A percentile compares a stretch with the other conserved stretches of the same genome.
These are phyloP conservation scores for Sericinus montela DNA, from an alignment of 2,888 invertebrate species.

Conservation along the genomic window DNA sequence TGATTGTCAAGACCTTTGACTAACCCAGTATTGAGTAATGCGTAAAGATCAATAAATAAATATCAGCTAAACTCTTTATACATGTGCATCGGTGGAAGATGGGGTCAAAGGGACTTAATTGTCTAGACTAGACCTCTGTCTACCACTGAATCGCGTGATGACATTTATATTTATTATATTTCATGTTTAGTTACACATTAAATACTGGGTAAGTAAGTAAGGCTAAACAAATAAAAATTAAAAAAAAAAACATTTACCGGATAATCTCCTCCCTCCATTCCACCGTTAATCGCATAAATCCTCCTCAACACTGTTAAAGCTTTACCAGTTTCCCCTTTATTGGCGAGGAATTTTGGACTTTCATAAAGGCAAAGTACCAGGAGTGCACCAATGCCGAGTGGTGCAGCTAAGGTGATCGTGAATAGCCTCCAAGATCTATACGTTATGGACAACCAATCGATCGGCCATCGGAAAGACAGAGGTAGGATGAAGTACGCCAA, in stretches of 20 bases:
- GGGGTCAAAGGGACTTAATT: no score
- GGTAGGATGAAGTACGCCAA: constrained; percentile 80
- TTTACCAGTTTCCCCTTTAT: constrained; percentile 74
- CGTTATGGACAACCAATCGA: constrained; percentile 58
- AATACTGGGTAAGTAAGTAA: no score
- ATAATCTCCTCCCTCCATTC: constrained; percentile 35
- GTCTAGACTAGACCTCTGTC: no score
- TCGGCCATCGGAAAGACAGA: constrained; percentile 47
- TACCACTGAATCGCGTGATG: no score
- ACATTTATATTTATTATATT: no score
- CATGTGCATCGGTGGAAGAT: no score
- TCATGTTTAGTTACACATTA: no score
- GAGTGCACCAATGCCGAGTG: constrained; percentile 69
- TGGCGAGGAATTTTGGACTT: constrained; percentile 86
- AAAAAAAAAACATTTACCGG: constrained; percentile 31
- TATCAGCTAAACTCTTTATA: no score
- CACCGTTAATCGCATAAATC: constrained; percentile 43
- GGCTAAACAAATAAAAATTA: no score
- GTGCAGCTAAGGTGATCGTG: constrained; percentile 58
- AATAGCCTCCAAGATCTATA: constrained; percentile 86
- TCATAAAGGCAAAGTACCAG: constrained; percentile 81
- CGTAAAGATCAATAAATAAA: no score
- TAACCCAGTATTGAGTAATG: no score
- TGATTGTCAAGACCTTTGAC: no score
- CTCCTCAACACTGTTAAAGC: constrained; percentile 64